A percentile compares a stretch with the other conserved stretches of the same genome.
phyloP scores from a whole-genome alignment of 1,140 invertebrate species.

The Penaeus japonicus region DNA sequence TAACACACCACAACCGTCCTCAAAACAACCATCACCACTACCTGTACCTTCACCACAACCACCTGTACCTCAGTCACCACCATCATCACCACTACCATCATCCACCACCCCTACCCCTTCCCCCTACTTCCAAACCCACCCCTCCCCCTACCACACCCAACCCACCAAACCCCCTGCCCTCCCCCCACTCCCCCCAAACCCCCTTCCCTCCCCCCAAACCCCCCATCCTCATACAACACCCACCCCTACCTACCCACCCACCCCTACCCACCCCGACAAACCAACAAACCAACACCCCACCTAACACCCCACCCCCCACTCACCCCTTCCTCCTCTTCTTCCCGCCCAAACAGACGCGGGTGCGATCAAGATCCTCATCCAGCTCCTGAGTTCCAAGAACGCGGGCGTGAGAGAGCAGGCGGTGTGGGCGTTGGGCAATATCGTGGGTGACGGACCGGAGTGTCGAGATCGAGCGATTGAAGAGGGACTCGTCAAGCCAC shows the following conservation, averaged over 20 bases:
- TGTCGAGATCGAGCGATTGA: conserved; percentile 76
- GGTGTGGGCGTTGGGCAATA: conserved; percentile 97
- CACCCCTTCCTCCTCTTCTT: neutral
- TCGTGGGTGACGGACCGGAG: conserved; percentile 74
- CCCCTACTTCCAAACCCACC: no score
- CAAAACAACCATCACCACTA: conserved; percentile 3
- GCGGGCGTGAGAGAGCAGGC: conserved; percentile 91
- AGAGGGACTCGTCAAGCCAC: conserved; percentile 71
- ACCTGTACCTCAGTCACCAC: neutral
- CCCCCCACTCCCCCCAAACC: neutral
- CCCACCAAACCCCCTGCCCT: no score
- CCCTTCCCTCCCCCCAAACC: neutral
- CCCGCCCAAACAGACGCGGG: conserved; percentile 33
- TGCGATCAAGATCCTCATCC: conserved; percentile 85
- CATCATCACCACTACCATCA: no score
- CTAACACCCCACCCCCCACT: no score
- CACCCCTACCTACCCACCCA: neutral
- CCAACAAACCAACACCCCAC: no score
- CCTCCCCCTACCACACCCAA: no score
- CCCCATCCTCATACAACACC: neutral
- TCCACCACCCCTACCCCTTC: no score
- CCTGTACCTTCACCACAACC: neutral
- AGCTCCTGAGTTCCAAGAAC: conserved; percentile 77
- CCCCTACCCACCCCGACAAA: no score
- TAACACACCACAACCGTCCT: no score